These are phyloP conservation scores for Gymnobelideus leadbeateri DNA, from an alignment of 2,113 vertebrate genomes.

Conservation along the genomic window DNA sequence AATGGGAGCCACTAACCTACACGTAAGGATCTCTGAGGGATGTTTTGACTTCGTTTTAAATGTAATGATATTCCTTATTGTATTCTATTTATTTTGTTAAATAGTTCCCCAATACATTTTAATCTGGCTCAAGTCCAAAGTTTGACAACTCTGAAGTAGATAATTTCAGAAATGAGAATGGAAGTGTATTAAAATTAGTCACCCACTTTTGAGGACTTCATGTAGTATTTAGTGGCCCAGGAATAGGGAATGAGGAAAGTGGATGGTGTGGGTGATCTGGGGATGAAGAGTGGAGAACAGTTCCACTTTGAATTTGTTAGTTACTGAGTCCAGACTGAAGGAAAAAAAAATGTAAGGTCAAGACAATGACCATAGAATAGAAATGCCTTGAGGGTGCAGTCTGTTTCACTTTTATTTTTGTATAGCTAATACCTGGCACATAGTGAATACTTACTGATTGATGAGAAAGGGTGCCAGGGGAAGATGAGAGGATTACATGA, in stretches of 20 bases:
- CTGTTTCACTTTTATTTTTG: not conserved
- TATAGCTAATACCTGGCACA: not conserved
- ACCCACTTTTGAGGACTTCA: not conserved
- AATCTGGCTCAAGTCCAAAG: not conserved
- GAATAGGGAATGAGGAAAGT: not conserved
- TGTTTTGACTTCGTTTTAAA: not conserved
- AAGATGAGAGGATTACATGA: no score
- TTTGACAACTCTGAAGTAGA: not conserved
- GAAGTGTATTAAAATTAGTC: not conserved
- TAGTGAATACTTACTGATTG: not conserved
- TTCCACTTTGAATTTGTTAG: not conserved
- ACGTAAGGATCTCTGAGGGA: not conserved
- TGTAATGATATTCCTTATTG: not conserved
- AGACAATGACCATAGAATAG: not conserved
- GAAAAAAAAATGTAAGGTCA: not conserved
- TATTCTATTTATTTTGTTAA: not conserved
- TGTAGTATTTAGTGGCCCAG: not conserved
- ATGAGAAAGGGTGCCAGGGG: not conserved
- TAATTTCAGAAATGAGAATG: not conserved
- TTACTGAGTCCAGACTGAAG: not conserved
- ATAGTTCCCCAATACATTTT: not conserved
- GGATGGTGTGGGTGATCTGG: not conserved
- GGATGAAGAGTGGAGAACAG: not conserved
- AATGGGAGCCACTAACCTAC: not conserved
- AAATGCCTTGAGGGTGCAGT: not conserved